Evolutionary conservation across 1,140 invertebrate species (phyloP).

Genomic region (Hormaphis cornu): DNA sequence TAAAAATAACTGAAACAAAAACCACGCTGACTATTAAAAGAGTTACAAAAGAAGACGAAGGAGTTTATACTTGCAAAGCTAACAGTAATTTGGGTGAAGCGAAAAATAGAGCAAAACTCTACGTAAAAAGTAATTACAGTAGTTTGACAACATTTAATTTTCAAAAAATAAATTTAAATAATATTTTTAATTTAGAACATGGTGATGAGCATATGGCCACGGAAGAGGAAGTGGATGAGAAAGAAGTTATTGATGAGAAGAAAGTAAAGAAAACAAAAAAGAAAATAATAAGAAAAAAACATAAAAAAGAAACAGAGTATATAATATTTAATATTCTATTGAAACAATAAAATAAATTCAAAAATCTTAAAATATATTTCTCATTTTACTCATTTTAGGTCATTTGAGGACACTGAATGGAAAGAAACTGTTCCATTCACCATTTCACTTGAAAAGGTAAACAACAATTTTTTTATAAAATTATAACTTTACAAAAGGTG

Average conservation of each 20-base stretch:
- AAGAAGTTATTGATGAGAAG: conserved; percentile 36
- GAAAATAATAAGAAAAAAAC: conserved; percentile 42
- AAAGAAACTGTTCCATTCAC: neutral
- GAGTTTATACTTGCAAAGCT: conserved; percentile 77
- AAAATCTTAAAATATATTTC: conserved; percentile 33
- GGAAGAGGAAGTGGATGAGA: conserved; percentile 43
- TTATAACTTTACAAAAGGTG: no score
- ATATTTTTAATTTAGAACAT: neutral
- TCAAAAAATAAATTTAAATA: neutral
- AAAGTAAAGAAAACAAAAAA: conserved; percentile 34
- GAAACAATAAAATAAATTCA: conserved; percentile 25
- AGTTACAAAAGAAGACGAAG: conserved; percentile 60
- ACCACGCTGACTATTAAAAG: conserved; percentile 61
- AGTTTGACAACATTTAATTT: neutral
- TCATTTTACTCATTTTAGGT: neutral
- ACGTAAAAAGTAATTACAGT: conserved; percentile 50
- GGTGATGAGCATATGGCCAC: neutral
- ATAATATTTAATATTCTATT: neutral
- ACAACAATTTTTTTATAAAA: neutral
- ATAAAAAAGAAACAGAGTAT: conserved; percentile 15
- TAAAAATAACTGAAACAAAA: conserved; percentile 63
- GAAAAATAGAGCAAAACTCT: conserved; percentile 67
- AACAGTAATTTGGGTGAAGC: conserved; percentile 70
- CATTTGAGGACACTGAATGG: neutral
- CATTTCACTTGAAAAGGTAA: neutral